Evolutionary conservation across 2,888 invertebrate species (phyloP).

Genomic region (Drosophila affinis): DNA sequence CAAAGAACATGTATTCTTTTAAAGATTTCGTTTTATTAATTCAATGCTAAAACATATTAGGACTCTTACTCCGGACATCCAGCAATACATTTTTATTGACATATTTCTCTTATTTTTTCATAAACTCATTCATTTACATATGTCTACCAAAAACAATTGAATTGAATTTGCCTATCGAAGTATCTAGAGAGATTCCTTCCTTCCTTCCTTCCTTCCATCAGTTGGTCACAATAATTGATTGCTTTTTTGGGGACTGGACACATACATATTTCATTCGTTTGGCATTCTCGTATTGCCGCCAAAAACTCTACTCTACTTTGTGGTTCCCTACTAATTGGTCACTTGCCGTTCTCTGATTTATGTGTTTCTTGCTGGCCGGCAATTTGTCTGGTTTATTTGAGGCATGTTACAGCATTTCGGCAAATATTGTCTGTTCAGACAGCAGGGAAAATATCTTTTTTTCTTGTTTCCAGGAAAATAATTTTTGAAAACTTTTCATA

Average conservation of each 20-base stretch:
- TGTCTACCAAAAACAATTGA: background rate
- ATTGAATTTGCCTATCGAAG: background rate
- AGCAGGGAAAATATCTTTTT: constrained; percentile 29
- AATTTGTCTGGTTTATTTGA: constrained; percentile 64
- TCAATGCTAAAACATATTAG: background rate
- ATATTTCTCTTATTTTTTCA: constrained; percentile 2
- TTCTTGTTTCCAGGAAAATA: constrained; percentile 26
- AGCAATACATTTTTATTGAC: constrained; percentile 4
- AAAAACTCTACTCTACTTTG: constrained; percentile 5
- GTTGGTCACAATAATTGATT: constrained; percentile 26
- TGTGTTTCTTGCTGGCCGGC: constrained; percentile 26
- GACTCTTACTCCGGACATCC: background rate
- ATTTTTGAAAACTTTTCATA: constrained; percentile 38
- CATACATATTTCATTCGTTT: background rate
- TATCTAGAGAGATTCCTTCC: background rate
- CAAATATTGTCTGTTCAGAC: constrained; percentile 20
- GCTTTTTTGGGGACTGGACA: constrained; percentile 12
- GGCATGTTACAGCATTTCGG: constrained; percentile 30
- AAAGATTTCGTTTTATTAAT: background rate
- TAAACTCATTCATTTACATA: constrained; percentile 6
- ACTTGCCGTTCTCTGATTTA: constrained; percentile 35
- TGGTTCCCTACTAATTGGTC: constrained; percentile 31
- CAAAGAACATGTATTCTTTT: no score
- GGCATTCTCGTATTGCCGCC: constrained; percentile 1
- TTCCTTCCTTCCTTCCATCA: background rate